Conservation (phyloP, 2,797 vertebrate species). For the Sebastes oblongus region DNA sequence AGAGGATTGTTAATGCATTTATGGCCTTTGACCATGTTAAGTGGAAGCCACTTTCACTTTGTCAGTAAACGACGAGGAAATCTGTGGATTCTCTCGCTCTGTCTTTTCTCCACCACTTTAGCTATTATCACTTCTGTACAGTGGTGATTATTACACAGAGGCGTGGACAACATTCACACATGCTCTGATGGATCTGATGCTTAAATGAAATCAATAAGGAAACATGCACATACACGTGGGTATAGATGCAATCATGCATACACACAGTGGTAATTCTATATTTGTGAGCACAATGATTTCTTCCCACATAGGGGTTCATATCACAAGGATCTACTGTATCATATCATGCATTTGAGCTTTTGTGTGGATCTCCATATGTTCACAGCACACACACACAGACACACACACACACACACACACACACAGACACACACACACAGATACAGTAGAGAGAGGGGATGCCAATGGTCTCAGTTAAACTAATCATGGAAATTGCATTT, state of each 20-base stretch:
- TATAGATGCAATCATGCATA: not conserved
- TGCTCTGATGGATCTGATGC: not conserved
- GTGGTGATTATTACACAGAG: slow-evolving; percentile 37
- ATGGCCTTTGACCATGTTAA: slow-evolving; percentile 67
- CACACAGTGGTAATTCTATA: slow-evolving; percentile 21
- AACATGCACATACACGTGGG: not conserved
- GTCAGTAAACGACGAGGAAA: slow-evolving; percentile 54
- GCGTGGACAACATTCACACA: slow-evolving; percentile 4
- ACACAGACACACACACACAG: not conserved
- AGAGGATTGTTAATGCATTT: slow-evolving; percentile 77
- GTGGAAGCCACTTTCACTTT: slow-evolving; percentile 63
- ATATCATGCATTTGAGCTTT: slow-evolving; percentile 41
- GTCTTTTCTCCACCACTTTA: slow-evolving; percentile 22
- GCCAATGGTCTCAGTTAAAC: slow-evolving; percentile 62
- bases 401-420: not conserved
- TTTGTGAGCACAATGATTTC: slow-evolving; percentile 47
- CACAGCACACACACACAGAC: slow-evolving; percentile 2
- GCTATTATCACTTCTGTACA: slow-evolving; percentile 21
- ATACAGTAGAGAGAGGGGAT: not conserved
- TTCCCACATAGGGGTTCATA: slow-evolving; percentile 14
- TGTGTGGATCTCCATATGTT: slow-evolving; percentile 31
- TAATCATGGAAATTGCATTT: slow-evolving; percentile 67
- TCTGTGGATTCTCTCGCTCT: slow-evolving; percentile 57
- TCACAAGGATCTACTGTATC: slow-evolving; percentile 45
- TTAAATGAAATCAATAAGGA: slow-evolving; percentile 2